phyloP scores from a whole-genome alignment of 2,113 vertebrate species.

The Amphilophus citrinellus region DNA sequence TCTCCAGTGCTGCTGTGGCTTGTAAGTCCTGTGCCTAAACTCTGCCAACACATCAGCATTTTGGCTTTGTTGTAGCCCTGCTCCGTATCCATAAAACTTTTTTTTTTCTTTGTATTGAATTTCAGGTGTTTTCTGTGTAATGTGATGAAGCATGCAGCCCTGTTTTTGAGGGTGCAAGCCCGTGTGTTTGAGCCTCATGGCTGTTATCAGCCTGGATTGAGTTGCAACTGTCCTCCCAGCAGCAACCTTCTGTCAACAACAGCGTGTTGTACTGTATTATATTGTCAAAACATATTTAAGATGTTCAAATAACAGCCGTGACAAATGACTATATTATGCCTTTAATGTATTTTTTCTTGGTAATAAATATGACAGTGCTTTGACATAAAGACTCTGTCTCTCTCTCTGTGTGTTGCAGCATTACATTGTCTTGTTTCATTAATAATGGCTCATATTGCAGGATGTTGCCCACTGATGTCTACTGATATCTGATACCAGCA shows the following conservation, averaged over 20 bases:
- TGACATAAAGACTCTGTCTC: constrained; percentile 56
- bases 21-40: constrained; percentile 73
- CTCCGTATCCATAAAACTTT: neutral
- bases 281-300: constrained; percentile 69
- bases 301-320: constrained; percentile 67
- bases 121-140: constrained; percentile 83
- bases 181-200: constrained; percentile 75
- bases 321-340: constrained; percentile 69
- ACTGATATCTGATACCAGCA: constrained; percentile 31
- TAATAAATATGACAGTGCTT: constrained; percentile 81
- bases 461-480: constrained; percentile 30
- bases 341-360: constrained; percentile 75
- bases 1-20: constrained; percentile 90
- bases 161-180: constrained; percentile 86
- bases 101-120: constrained; percentile 52
- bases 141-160: constrained; percentile 85
- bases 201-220: constrained; percentile 43
- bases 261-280: constrained; percentile 70
- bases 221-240: constrained; percentile 36
- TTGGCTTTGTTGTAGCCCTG: constrained; percentile 29
- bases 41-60: constrained; percentile 28
- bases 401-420: constrained; percentile 22
- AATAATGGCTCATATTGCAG: constrained; percentile 6
- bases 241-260: constrained; percentile 51
- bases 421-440: constrained; percentile 23